phyloP scores from a whole-genome alignment of 2,888 invertebrate species.

The Heliothis peltigera region DNA sequence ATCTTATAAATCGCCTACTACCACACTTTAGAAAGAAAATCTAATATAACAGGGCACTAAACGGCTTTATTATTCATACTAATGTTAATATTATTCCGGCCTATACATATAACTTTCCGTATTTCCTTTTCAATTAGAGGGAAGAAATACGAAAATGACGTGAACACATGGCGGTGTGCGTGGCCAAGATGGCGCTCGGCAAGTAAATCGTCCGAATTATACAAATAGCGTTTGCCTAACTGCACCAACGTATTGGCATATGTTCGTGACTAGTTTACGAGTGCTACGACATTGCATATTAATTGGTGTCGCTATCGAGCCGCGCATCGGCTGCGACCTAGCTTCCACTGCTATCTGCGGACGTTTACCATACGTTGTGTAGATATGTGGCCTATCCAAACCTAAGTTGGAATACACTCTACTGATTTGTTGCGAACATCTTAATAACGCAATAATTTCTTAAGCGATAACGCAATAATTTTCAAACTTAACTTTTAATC shows the following conservation, averaged over 20 bases:
- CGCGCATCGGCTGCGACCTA: constrained; percentile 83
- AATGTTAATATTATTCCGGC: constrained; percentile 56
- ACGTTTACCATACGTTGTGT: constrained; percentile 56
- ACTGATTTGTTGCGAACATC: constrained; percentile 15
- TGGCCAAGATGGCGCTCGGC: constrained; percentile 64
- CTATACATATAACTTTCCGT: constrained; percentile 31
- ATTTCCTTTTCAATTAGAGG: constrained; percentile 53
- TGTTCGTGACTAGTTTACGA: constrained; percentile 89
- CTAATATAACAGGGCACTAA: constrained; percentile 40
- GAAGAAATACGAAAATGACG: constrained; percentile 53
- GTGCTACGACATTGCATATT: constrained; percentile 88
- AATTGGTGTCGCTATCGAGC: constrained; percentile 87
- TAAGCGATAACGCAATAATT: background rate
- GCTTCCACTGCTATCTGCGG: constrained; percentile 72
- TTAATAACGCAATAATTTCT: background rate
- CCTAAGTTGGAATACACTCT: constrained; percentile 23
- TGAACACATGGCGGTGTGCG: constrained; percentile 41
- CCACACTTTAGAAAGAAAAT: constrained; percentile 47
- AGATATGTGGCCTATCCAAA: constrained; percentile 30
- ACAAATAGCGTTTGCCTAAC: constrained; percentile 87
- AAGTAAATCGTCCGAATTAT: constrained; percentile 84
- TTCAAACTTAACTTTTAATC: background rate
- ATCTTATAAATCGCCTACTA: constrained; percentile 55
- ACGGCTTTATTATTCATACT: constrained; percentile 54
- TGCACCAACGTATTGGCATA: constrained; percentile 88